phyloP scores from a whole-genome alignment of 2,888 invertebrate genomes.

The Rhopalosiphum nymphaeae region DNA sequence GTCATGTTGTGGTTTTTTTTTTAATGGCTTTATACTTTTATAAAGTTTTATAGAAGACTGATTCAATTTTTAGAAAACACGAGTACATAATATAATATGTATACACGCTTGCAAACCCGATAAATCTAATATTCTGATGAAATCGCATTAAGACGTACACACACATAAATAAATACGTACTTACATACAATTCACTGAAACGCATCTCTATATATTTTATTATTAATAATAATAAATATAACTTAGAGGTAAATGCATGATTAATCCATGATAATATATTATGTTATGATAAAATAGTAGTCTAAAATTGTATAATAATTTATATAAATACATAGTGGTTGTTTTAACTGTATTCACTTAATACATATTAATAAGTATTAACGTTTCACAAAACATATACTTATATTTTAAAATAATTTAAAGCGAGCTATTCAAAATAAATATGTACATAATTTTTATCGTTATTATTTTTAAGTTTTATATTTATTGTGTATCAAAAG shows the following conservation, averaged over 20 bases:
- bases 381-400: background rate
- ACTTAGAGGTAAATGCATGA: background rate
- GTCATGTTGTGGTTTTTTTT: background rate
- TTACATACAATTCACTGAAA: background rate
- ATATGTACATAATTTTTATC: background rate
- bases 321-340: background rate
- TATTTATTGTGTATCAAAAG: background rate
- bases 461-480: background rate
- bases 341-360: background rate
- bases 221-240: background rate
- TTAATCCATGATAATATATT: background rate
- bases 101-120: background rate
- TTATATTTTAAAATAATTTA: background rate
- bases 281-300: background rate
- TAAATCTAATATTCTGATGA: background rate
- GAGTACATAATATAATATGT: constrained; percentile 7
- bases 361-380: background rate
- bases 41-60: background rate
- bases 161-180: background rate
- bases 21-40: background rate
- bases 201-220: background rate
- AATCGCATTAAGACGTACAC: background rate
- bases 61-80: background rate
- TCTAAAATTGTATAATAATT: background rate
- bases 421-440: background rate